These are phyloP conservation scores for Tiliqua scincoides DNA, from an alignment of 2,113 vertebrate genomes.

Conservation along the genomic window DNA sequence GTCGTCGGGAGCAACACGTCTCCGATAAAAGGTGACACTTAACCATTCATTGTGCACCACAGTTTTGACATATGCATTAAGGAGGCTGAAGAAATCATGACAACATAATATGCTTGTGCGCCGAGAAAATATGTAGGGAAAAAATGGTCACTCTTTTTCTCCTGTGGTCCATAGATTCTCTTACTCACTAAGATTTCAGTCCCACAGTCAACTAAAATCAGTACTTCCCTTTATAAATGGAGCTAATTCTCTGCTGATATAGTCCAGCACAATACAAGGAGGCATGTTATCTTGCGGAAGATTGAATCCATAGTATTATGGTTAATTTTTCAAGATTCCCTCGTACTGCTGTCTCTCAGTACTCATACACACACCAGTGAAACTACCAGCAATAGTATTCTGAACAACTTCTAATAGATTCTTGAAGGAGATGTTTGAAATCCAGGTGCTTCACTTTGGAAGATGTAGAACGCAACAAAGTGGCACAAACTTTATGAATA, in stretches of 20 bases:
- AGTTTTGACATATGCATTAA: slow-evolving; percentile 13
- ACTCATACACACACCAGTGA: neutral
- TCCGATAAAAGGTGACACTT: slow-evolving; percentile 35
- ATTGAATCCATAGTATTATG: neutral
- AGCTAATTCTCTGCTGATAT: neutral
- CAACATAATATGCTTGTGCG: slow-evolving; percentile 25
- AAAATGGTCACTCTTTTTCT: neutral
- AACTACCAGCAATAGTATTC: neutral
- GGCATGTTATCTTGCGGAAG: neutral
- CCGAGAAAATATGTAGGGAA: slow-evolving; percentile 9
- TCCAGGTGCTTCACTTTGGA: neutral
- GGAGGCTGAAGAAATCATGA: neutral
- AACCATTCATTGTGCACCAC: slow-evolving; percentile 7
- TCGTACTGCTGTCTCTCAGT: neutral
- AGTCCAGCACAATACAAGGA: neutral
- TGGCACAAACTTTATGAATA: neutral
- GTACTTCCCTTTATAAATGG: neutral
- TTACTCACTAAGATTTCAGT: neutral
- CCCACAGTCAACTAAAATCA: neutral
- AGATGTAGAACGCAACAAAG: neutral
- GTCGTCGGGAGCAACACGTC: slow-evolving; percentile 3
- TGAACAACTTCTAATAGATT: neutral
- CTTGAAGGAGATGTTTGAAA: neutral
- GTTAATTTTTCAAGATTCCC: neutral
- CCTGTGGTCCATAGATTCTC: slow-evolving; percentile 2